These are phyloP conservation scores for Ligdia adustata DNA, from an alignment of 2,888 invertebrate species.

Conservation along the genomic window DNA sequence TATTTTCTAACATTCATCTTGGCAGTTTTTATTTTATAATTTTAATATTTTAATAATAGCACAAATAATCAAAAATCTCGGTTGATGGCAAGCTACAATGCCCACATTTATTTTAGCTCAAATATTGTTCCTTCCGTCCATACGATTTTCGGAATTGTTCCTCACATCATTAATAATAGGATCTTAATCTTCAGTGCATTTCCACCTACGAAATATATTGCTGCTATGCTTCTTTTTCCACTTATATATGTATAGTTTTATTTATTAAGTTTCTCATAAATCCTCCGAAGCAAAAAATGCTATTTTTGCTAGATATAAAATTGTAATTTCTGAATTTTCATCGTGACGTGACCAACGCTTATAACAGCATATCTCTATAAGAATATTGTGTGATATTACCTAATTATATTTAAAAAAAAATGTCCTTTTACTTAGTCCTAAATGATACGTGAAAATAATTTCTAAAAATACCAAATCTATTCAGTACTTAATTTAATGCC, in stretches of 20 bases:
- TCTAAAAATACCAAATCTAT: conserved; percentile 69
- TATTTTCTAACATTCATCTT: no score
- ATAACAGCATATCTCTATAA: conserved; percentile 80
- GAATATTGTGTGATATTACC: conserved; percentile 82
- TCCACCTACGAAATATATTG: conserved; percentile 41
- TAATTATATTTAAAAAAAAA: conserved; percentile 71
- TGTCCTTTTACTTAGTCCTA: conserved; percentile 69
- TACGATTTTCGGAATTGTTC: conserved; percentile 60
- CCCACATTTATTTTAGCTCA: conserved; percentile 65
- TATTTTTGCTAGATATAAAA: conserved; percentile 35
- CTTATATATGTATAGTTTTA: conserved; percentile 28
- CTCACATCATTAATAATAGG: conserved; percentile 73
- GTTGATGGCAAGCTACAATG: conserved; percentile 20
- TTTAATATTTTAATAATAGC: no score
- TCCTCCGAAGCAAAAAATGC: conserved; percentile 40
- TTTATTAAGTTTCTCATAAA: conserved; percentile 43
- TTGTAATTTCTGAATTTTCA: conserved; percentile 62
- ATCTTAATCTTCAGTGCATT: conserved; percentile 60
- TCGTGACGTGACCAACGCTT: conserved; percentile 82
- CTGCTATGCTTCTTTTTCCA: conserved; percentile 31
- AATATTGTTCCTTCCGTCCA: conserved; percentile 79
- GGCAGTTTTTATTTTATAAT: no score
- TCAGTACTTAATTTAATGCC: conserved; percentile 78
- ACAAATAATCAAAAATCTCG: no score
- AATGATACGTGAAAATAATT: conserved; percentile 52